These are phyloP conservation scores for Melanotaenia nigrans DNA, from an alignment of 2,797 vertebrate species.

Conservation along the genomic window DNA sequence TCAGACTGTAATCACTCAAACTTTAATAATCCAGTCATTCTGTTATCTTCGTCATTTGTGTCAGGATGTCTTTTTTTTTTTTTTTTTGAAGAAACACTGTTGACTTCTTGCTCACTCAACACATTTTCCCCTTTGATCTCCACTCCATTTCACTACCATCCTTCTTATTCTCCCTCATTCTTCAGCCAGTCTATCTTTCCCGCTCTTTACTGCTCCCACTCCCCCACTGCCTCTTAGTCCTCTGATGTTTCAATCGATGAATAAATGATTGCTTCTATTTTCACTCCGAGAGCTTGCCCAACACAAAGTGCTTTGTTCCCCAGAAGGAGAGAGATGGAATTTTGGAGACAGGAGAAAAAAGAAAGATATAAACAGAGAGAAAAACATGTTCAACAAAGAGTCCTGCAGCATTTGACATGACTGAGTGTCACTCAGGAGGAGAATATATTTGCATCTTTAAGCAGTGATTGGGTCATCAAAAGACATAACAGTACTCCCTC, in stretches of 20 bases:
- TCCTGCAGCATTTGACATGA: slow-evolving; percentile 51
- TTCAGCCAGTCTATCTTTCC: slow-evolving; percentile 56
- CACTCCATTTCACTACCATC: slow-evolving; percentile 25
- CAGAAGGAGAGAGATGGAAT: slow-evolving; percentile 56
- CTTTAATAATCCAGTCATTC: slow-evolving; percentile 3
- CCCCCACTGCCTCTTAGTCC: slow-evolving; percentile 63
- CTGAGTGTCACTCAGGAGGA: slow-evolving; percentile 67
- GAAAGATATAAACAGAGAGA: slow-evolving; percentile 16
- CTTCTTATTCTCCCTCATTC: slow-evolving; percentile 36
- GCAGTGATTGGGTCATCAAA: slow-evolving; percentile 47
- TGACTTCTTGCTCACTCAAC: slow-evolving; percentile 45
- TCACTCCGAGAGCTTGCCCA: slow-evolving; percentile 68
- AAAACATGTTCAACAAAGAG: slow-evolving; percentile 48
- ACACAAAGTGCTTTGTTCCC: slow-evolving; percentile 61
- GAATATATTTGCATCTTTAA: slow-evolving; percentile 72
- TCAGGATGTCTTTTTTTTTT: slow-evolving; percentile 17
- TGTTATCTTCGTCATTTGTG: neutral
- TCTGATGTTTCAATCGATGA: slow-evolving; percentile 85
- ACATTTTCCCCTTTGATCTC: slow-evolving; percentile 49
- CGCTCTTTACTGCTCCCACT: slow-evolving; percentile 61
- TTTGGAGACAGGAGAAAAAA: slow-evolving; percentile 40
- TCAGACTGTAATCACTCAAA: neutral
- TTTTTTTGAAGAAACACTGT: slow-evolving; percentile 22
- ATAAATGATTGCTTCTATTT: slow-evolving; percentile 87
- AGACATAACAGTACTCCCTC: slow-evolving; percentile 41